phyloP scores from a whole-genome alignment of 2,797 vertebrate species.

The Apodemus agrarius region DNA sequence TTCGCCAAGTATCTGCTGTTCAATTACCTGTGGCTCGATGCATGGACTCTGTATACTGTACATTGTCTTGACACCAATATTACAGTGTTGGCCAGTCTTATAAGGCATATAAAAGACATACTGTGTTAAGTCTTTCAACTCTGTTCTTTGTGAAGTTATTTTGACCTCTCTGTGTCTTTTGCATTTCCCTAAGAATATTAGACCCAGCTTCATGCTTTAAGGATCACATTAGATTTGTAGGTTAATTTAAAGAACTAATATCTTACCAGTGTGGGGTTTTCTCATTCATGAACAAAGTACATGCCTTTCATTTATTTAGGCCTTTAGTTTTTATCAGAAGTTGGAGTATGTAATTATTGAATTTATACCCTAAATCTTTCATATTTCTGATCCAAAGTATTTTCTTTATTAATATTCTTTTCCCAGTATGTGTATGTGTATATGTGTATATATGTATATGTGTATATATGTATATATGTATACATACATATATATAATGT shows the following conservation, averaged over 20 bases:
- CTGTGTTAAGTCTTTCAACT: neutral
- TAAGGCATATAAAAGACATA: neutral
- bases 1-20: conserved; percentile 1
- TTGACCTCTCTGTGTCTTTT: neutral
- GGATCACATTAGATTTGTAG: neutral
- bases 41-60: neutral
- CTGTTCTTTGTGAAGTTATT: neutral
- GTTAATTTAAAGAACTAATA: neutral
- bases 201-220: neutral
- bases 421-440: neutral
- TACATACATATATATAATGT: too few species aligned
- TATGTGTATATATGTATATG: too few species aligned
- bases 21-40: neutral
- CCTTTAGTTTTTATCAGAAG: neutral
- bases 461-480: too few species aligned
- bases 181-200: neutral
- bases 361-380: neutral
- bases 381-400: neutral
- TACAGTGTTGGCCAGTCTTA: neutral
- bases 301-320: neutral
- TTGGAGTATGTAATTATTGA: neutral
- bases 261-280: neutral
- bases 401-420: neutral
- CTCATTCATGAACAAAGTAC: neutral
- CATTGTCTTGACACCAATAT: neutral